Evolutionary conservation across 2,797 vertebrate species (phyloP).

Genomic region (Orestias chungarensis): DNA sequence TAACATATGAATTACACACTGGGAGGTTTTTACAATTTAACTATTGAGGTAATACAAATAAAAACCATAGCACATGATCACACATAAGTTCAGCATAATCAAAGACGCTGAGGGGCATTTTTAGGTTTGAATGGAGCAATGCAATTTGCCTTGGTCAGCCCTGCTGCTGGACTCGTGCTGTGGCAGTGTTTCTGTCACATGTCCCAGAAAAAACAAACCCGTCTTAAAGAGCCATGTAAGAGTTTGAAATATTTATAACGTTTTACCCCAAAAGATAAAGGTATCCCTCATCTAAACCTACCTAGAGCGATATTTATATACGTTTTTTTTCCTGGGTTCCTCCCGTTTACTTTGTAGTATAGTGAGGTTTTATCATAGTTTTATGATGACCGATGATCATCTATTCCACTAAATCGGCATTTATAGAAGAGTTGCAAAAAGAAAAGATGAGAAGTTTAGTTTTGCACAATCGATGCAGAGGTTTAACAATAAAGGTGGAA

Average conservation of each 20-base stretch:
- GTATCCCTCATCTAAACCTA: not conserved
- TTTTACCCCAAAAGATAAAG: not conserved
- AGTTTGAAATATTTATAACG: not conserved
- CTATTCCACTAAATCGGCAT: too few species aligned
- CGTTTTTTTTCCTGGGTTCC: not conserved
- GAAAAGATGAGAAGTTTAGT: too few species aligned
- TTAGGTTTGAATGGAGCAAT: slow-evolving; percentile 44
- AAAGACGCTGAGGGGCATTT: slow-evolving; percentile 44
- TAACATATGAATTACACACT: slow-evolving; percentile 43
- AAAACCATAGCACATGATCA: slow-evolving; percentile 52
- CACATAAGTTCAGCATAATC: slow-evolving; percentile 39
- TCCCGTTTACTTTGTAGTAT: not conserved
- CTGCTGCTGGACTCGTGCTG: slow-evolving; percentile 45
- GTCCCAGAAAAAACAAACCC: slow-evolving; percentile 1
- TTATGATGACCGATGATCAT: too few species aligned
- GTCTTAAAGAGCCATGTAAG: not conserved
- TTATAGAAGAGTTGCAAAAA: too few species aligned
- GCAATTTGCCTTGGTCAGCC: slow-evolving; percentile 51
- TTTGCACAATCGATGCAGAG: too few species aligned
- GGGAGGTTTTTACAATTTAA: slow-evolving; percentile 37
- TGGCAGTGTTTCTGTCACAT: slow-evolving; percentile 46
- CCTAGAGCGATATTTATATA: not conserved
- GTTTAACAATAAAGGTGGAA: too few species aligned
- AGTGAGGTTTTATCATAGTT: too few species aligned
- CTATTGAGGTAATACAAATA: slow-evolving; percentile 23